Evolutionary conservation across 2,113 vertebrate species (phyloP).

Genomic region (Megatriorchis doriae): DNA sequence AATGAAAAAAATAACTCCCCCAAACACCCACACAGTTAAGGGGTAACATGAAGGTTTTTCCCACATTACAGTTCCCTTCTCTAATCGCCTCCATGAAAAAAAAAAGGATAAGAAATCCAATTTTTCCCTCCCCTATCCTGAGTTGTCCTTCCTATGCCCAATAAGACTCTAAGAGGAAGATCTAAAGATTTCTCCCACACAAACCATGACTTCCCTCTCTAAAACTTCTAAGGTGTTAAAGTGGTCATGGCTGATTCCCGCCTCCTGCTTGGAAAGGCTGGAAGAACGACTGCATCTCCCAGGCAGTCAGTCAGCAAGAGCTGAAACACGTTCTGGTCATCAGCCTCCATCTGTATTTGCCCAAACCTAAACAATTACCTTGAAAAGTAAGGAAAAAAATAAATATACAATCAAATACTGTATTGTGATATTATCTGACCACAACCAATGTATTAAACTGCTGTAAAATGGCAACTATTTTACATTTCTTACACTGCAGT

Average conservation of each 20-base stretch:
- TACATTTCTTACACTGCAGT: neutral
- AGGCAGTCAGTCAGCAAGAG: neutral
- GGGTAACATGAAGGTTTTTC: neutral
- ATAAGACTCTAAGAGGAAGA: neutral
- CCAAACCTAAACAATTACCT: neutral
- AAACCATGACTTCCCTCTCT: neutral
- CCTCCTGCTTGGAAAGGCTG: neutral
- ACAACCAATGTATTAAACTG: neutral
- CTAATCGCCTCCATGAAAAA: neutral
- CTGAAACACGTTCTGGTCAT: neutral
- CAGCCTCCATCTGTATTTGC: neutral
- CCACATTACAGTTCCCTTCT: neutral
- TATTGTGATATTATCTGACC: neutral
- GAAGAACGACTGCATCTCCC: neutral
- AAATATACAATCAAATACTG: neutral
- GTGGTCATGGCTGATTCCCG: neutral
- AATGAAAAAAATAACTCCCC: neutral
- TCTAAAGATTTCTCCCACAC: neutral
- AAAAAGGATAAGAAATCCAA: neutral
- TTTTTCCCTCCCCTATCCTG: neutral
- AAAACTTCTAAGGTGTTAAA: neutral
- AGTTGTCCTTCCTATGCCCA: neutral
- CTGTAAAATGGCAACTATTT: neutral
- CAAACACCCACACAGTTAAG: neutral
- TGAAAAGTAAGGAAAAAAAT: neutral